Percentiles rank a stretch among this genome's conserved stretches.
Evolutionary conservation across 2,797 vertebrate genomes (phyloP).

Genomic region (Eupleurogrammus muticus): DNA sequence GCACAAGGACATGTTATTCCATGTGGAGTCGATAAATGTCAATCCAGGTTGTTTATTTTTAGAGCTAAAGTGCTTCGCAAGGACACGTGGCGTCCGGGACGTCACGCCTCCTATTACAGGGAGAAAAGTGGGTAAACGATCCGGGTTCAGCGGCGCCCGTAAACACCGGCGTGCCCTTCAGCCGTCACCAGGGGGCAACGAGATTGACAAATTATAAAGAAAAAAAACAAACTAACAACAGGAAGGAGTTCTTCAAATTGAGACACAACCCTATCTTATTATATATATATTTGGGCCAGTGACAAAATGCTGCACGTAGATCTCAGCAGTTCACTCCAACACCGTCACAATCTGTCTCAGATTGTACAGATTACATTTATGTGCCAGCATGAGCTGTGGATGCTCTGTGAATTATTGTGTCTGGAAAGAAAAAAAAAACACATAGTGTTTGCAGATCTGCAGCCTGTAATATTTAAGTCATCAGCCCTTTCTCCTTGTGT

Average conservation of each 20-base stretch:
- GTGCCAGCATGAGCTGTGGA: too few relatives aligned
- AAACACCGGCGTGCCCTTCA: accelerated
- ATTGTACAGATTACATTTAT: too few relatives aligned
- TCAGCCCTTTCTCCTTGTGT: too few relatives aligned
- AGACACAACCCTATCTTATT: too few relatives aligned
- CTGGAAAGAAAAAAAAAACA: too few relatives aligned
- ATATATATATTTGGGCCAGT: too few relatives aligned
- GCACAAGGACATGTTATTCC: constrained; percentile 25
- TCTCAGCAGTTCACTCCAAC: too few relatives aligned
- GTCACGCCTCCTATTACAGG: background rate
- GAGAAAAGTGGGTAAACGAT: background rate
- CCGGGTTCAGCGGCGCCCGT: background rate
- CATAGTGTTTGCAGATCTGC: too few relatives aligned
- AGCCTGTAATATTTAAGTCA: too few relatives aligned
- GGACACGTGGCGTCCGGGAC: background rate
- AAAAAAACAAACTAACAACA: background rate
- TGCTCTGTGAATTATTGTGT: too few relatives aligned
- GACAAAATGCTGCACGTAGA: too few relatives aligned
- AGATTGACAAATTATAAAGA: background rate
- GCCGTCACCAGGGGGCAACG: constrained; percentile 11
- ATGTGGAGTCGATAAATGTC: constrained; percentile 26
- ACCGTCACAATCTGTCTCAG: too few relatives aligned
- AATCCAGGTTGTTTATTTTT: constrained; percentile 35
- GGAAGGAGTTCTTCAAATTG: background rate
- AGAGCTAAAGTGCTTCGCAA: background rate